Evolutionary conservation across 1,140 invertebrate genomes (phyloP).

Genomic region (Mylabris phalerata): DNA sequence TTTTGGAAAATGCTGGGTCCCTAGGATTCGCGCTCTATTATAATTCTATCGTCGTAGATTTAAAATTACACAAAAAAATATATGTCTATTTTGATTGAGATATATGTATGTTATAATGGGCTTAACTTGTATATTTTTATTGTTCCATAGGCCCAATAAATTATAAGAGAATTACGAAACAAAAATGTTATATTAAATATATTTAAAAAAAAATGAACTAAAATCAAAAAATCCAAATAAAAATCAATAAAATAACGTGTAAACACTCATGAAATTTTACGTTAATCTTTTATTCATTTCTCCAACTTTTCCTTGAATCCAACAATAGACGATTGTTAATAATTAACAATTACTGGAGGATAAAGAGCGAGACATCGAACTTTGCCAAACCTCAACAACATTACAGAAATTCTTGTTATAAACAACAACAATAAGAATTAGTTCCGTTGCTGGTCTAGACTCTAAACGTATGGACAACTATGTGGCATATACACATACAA

Average conservation of each 20-base stretch:
- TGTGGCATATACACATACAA: too few relatives aligned
- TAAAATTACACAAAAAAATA: slow-evolving; percentile 22
- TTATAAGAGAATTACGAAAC: slow-evolving; percentile 15
- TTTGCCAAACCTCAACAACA: too few relatives aligned
- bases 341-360: too few relatives aligned
- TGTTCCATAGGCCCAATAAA: slow-evolving; percentile 29
- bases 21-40: slow-evolving; percentile 16
- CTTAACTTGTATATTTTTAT: slow-evolving; percentile 38
- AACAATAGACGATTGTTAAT: too few relatives aligned
- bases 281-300: slow-evolving; percentile 7
- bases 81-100: slow-evolving; percentile 38
- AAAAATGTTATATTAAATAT: slow-evolving; percentile 24
- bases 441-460: slow-evolving; percentile 15
- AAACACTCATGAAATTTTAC: slow-evolving; percentile 16
- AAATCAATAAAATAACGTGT: slow-evolving; percentile 24
- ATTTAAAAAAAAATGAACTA: too few relatives aligned
- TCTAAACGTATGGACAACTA: neutral
- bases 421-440: neutral
- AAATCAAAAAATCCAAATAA: slow-evolving; percentile 22
- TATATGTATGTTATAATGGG: slow-evolving; percentile 36
- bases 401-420: too few relatives aligned
- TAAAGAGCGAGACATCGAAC: too few relatives aligned
- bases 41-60: slow-evolving; percentile 1
- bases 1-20: slow-evolving; percentile 14
- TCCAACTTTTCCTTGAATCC: neutral